Evolutionary conservation across 2,113 vertebrate genomes (phyloP).

Genomic region (Orthonyx spaldingii): DNA sequence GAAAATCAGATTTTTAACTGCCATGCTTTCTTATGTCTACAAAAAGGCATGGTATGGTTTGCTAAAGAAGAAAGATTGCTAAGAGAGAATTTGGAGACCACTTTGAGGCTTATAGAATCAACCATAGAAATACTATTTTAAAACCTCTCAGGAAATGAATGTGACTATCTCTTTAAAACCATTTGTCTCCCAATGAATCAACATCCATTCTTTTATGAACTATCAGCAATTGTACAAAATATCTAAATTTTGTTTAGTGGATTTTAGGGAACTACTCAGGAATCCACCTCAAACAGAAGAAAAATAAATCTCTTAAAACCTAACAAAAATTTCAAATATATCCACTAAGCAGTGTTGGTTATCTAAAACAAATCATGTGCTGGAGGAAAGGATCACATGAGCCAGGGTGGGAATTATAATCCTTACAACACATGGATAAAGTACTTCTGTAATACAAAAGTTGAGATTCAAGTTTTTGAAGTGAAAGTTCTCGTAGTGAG

Average conservation of each 20-base stretch:
- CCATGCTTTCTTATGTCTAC: neutral
- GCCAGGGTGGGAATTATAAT: neutral
- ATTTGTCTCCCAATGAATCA: neutral
- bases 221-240: neutral
- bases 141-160: neutral
- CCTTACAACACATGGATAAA: neutral
- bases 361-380: neutral
- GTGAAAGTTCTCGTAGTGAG: neutral
- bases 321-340: neutral
- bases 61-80: neutral
- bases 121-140: neutral
- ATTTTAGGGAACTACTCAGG: neutral
- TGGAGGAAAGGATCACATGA: neutral
- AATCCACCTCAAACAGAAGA: neutral
- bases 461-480: conserved; percentile 1
- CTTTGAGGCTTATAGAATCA: neutral
- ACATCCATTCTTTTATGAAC: neutral
- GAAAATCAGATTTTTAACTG: neutral
- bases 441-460: neutral
- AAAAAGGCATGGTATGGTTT: neutral
- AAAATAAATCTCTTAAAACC: neutral
- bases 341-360: neutral
- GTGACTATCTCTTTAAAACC: neutral
- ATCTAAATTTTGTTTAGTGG: neutral
- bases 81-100: neutral